These are phyloP conservation scores for Helicolenus hilgendorfi DNA, from an alignment of 2,797 vertebrate species.

Conservation along the genomic window DNA sequence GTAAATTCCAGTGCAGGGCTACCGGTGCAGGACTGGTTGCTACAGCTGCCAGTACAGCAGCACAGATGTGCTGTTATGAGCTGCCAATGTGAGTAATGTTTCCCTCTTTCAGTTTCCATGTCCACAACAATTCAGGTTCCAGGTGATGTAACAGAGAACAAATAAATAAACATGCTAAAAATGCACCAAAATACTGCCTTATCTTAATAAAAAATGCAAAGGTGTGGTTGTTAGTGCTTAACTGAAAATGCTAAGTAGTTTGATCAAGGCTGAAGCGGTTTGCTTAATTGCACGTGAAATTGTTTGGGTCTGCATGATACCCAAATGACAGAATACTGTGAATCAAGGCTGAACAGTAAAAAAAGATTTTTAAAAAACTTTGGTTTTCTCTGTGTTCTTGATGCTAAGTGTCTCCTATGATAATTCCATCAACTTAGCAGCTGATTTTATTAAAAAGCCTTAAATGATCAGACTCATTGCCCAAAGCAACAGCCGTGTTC, in stretches of 20 bases:
- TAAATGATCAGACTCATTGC: not conserved
- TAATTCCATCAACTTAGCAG: not conserved
- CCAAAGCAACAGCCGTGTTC: not conserved
- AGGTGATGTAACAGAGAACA: not conserved
- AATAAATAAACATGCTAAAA: constrained; percentile 46
- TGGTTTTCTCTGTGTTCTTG: constrained; percentile 15
- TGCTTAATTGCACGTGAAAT: not conserved
- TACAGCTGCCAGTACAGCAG: constrained; percentile 44
- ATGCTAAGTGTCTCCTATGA: not conserved
- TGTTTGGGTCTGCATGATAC: not conserved
- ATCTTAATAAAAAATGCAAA: not conserved
- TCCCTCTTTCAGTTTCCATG: constrained; percentile 8
- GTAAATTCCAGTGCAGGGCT: constrained; percentile 30
- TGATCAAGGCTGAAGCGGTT: not conserved
- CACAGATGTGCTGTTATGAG: constrained; percentile 37
- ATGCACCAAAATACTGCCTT: not conserved
- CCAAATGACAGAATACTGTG: not conserved
- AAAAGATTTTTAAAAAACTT: constrained; percentile 1
- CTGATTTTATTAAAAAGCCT: not conserved
- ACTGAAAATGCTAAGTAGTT: not conserved
- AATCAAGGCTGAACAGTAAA: not conserved
- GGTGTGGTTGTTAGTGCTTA: not conserved
- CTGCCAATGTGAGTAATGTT: constrained; percentile 62
- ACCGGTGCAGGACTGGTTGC: constrained; percentile 20
- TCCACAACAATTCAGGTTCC: not conserved